Evolutionary conservation across 2,888 invertebrate genomes (phyloP).

Genomic region (Sinotaia quadrata): DNA sequence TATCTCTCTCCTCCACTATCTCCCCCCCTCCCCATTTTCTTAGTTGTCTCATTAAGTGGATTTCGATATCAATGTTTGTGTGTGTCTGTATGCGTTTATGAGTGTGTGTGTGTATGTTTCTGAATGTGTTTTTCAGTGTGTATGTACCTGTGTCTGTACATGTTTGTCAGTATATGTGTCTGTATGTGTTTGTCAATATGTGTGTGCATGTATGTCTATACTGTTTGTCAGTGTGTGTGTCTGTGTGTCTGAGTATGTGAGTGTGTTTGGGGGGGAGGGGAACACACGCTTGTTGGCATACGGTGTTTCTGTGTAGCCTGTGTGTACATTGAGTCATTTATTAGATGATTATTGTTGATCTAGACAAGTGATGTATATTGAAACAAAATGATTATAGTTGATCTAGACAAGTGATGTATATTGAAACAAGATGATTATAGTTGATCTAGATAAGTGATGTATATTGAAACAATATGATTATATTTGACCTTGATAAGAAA

Average conservation of each 20-base stretch:
- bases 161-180: too few species aligned
- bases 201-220: not conserved
- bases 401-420: too few species aligned
- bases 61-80: not conserved
- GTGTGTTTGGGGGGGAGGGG: not conserved
- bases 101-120: not conserved
- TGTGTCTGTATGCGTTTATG: not conserved
- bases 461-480: too few species aligned
- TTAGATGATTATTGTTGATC: too few species aligned
- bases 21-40: not conserved
- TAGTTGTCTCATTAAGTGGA: not conserved
- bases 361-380: too few species aligned
- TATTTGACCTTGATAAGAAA: too few species aligned
- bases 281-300: not conserved
- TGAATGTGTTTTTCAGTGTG: not conserved
- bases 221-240: slow-evolving; percentile 2
- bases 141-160: not conserved
- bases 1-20: not conserved
- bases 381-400: too few species aligned
- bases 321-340: not conserved
- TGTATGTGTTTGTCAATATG: not conserved
- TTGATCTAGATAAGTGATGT: too few species aligned
- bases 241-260: not conserved
- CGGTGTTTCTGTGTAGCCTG: not conserved
- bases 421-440: too few species aligned